Evolutionary conservation across 2,113 vertebrate species (phyloP).

Genomic region (Phycodurus eques): DNA sequence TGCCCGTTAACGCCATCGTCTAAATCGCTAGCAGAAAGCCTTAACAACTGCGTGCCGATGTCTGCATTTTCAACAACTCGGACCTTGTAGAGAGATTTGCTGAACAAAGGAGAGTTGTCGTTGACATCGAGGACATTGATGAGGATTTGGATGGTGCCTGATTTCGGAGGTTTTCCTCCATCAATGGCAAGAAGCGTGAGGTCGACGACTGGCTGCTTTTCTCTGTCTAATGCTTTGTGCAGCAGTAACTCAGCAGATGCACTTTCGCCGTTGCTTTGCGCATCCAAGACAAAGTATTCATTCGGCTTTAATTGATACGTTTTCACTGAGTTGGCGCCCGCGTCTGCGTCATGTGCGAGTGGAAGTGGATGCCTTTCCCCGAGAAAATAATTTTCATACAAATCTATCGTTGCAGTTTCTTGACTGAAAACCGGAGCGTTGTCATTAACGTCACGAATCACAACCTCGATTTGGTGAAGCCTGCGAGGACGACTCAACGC

Average conservation of each 20-base stretch:
- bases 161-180: conserved; percentile 64
- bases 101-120: conserved; percentile 63
- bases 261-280: conserved; percentile 68
- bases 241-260: conserved; percentile 68
- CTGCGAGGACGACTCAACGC: conserved; percentile 59
- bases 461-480: conserved; percentile 64
- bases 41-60: conserved; percentile 42
- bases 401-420: conserved; percentile 37
- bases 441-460: conserved; percentile 72
- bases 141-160: conserved; percentile 51
- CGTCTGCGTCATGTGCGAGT: conserved; percentile 62
- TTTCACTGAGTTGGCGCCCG: conserved; percentile 61
- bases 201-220: conserved; percentile 55
- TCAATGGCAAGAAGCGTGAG: conserved; percentile 61
- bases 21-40: conserved; percentile 57
- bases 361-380: conserved; percentile 64
- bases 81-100: conserved; percentile 55
- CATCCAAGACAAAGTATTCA: conserved; percentile 68
- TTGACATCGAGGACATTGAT: conserved; percentile 67
- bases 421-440: conserved; percentile 64
- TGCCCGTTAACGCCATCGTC: conserved; percentile 63
- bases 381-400: conserved; percentile 42
- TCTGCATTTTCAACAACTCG: conserved; percentile 59
- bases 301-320: conserved; percentile 68
- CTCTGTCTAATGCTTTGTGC: conserved; percentile 67